phyloP scores from a whole-genome alignment of 2,113 vertebrate species.

The Ophthalmolycus amberensis region DNA sequence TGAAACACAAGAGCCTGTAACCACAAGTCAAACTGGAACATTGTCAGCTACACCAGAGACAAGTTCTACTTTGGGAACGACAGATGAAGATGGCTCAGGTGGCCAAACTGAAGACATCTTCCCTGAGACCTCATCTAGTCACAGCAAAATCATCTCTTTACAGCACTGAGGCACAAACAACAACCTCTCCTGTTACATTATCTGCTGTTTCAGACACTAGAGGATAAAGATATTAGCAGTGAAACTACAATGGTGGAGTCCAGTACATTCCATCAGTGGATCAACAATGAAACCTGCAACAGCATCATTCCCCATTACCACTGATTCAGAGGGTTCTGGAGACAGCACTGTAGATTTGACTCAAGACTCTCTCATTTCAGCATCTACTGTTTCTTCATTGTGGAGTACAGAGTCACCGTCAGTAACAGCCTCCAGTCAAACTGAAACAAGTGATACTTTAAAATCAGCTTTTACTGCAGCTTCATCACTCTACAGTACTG shows the following conservation, averaged over 20 bases:
- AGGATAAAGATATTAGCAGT: not conserved
- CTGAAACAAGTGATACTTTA: not conserved
- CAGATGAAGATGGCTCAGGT: too few species aligned
- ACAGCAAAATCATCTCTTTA: too few species aligned
- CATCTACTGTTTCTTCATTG: not conserved
- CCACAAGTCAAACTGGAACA: too few species aligned
- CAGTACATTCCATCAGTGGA: not conserved
- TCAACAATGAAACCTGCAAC: conserved; percentile 12
- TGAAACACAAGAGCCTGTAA: too few species aligned
- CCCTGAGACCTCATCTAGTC: too few species aligned
- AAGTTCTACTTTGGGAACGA: too few species aligned
- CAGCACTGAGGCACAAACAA: too few species aligned
- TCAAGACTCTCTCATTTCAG: not conserved
- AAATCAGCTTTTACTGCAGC: not conserved
- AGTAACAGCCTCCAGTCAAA: not conserved
- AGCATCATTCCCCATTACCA: not conserved
- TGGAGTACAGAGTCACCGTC: not conserved
- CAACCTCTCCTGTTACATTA: not conserved
- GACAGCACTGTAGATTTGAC: not conserved
- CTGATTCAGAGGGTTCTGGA: conserved; percentile 1
- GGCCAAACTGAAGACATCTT: too few species aligned
- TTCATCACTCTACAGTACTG: conserved; percentile 21
- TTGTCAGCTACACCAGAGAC: too few species aligned
- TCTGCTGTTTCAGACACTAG: not conserved
- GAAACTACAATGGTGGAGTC: not conserved